phyloP scores from a whole-genome alignment of 2,888 invertebrate genomes.

The Hirtodrosophila histrioides region DNA sequence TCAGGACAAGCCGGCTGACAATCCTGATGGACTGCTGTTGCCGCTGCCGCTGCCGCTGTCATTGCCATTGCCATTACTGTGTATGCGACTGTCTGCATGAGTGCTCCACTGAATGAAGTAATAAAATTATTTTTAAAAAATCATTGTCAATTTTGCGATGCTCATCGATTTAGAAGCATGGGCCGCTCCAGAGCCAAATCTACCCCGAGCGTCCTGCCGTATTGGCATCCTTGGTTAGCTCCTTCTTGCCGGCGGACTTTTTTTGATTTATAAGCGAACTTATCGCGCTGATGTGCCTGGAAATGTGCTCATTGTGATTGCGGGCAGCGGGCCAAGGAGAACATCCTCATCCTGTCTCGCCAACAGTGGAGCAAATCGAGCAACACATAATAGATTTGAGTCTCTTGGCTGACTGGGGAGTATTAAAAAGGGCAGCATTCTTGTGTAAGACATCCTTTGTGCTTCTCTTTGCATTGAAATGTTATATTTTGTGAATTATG shows the following conservation, averaged over 20 bases:
- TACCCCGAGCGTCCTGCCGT: background rate
- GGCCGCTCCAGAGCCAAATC: slow-evolving; percentile 10
- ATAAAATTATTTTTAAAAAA: slow-evolving; percentile 78
- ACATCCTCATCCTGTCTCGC: slow-evolving; percentile 2
- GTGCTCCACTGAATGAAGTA: slow-evolving; percentile 67
- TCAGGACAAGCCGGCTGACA: slow-evolving; percentile 28
- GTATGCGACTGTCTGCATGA: slow-evolving; percentile 54
- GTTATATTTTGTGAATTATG: slow-evolving; percentile 61
- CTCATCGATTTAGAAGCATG: slow-evolving; percentile 76
- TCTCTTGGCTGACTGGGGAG: slow-evolving; percentile 54
- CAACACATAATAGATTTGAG: slow-evolving; percentile 66
- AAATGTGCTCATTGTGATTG: slow-evolving; percentile 67
- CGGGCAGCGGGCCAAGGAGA: slow-evolving; percentile 7
- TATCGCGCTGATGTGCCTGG: slow-evolving; percentile 57
- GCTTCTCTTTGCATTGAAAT: slow-evolving; percentile 56
- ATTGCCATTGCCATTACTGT: slow-evolving; percentile 14
- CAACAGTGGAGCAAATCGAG: slow-evolving; percentile 53
- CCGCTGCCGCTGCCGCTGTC: background rate
- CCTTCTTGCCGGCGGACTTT: slow-evolving; percentile 41
- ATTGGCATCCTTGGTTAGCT: slow-evolving; percentile 25
- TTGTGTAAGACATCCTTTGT: slow-evolving; percentile 45
- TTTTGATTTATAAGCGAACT: slow-evolving; percentile 79
- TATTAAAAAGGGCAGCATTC: slow-evolving; percentile 47
- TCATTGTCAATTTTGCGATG: slow-evolving; percentile 75
- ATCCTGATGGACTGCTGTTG: slow-evolving; percentile 54